phyloP scores from a whole-genome alignment of 2,797 vertebrate species.

The Otolemur crassicaudatus region DNA sequence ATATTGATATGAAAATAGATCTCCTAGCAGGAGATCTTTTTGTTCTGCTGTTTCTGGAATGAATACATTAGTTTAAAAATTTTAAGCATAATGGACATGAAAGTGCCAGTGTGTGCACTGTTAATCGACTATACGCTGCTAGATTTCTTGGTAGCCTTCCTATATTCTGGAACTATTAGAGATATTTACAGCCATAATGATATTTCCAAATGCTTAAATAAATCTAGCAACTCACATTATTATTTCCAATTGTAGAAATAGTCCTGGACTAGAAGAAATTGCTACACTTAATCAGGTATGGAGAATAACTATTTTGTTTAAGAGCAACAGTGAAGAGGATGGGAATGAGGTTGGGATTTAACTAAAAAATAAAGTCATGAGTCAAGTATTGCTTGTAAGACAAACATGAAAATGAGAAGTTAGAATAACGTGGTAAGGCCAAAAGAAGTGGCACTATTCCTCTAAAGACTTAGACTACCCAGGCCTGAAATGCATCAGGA shows the following conservation, averaged over 20 bases:
- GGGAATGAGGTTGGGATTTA: background rate
- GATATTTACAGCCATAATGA: background rate
- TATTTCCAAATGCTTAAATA: conserved; percentile 51
- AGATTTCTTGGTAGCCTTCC: conserved; percentile 40
- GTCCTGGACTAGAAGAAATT: background rate
- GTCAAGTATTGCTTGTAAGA: background rate
- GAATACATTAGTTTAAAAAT: conserved; percentile 48
- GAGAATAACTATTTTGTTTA: background rate
- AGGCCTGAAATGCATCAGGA: background rate
- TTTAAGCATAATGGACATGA: conserved; percentile 61
- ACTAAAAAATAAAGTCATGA: background rate
- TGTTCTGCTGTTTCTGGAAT: conserved; percentile 48
- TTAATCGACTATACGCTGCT: conserved; percentile 13
- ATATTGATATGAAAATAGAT: conserved; percentile 72
- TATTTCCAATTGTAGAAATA: background rate
- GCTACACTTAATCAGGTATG: background rate
- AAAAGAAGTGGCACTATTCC: background rate
- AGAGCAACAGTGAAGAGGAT: background rate
- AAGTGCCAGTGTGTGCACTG: conserved; percentile 39
- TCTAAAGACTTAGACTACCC: background rate
- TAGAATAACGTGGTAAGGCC: background rate
- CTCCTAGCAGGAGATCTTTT: conserved; percentile 48
- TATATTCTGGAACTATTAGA: conserved; percentile 32
- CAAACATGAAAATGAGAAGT: background rate
- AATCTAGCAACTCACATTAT: background rate